Evolutionary conservation across 2,113 vertebrate genomes (phyloP), one percentile per base, ranked within the genome.

Genomic region (Sebastes schlegelii): DNA sequence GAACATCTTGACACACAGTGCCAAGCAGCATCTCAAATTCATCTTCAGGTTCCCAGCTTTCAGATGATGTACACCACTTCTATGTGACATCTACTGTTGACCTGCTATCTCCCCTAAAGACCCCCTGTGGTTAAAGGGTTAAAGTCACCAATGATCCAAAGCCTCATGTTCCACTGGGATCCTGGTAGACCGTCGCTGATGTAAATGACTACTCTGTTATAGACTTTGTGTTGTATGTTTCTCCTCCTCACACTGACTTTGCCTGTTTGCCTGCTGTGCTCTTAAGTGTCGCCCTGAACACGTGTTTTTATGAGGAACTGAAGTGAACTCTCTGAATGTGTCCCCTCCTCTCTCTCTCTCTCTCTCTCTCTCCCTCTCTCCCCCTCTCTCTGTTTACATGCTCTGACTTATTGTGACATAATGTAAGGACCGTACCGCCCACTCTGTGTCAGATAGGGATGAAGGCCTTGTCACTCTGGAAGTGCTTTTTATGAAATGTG

Each of bases 251-350:
- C 16, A 77, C 57, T 26, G 71, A 71, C 55, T 77, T n/a, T 51
- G 77, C 83, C 87, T 90, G 75, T 86, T 79, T 84, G 77, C 84
- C 89, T 91, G 90, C 86, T 66, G 88, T 90, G 87, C 88, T 88
- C 81, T 90, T 86, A 87, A 69, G 65, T 88, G 86, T 91, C 55
- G 26, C 54, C 70, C 23, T 23, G 84, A 91, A 89, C 86, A 91
- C 75, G 72, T 58, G 3, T 46, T 72, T 81, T 89, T 84, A 68
- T 79, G 72, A 87, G 74, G 74, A 87, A 82, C 77, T 77, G 52
- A 89, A 42, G 52, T 65, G 46, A 74, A 72, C 83, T 75, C 61
- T 81, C 81, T 92, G 87, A 92, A 92, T 85, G 83, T 89, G 70
- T 9, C 74, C 87, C 79, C 54, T 81, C 48, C 77, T 79, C 23